These are phyloP conservation scores for Apantesis nais DNA, from an alignment of 2,888 invertebrate genomes.

Conservation along the genomic window DNA sequence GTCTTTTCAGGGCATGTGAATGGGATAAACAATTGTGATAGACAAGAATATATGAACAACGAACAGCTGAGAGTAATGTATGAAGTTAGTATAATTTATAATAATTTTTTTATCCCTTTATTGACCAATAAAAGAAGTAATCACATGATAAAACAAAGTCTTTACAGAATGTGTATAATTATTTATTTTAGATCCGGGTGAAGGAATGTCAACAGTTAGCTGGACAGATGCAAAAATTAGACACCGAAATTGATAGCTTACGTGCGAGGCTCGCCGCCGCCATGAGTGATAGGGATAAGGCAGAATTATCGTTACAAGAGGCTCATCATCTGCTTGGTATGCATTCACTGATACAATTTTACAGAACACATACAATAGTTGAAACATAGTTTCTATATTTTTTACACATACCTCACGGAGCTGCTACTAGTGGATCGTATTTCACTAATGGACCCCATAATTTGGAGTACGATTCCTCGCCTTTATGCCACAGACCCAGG, in stretches of 20 bases:
- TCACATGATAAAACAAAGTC: too few species aligned
- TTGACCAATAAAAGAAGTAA: too few species aligned
- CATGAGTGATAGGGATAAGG: constrained; percentile 87
- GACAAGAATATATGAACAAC: constrained; percentile 74
- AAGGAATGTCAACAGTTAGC: constrained; percentile 77
- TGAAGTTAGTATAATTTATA: constrained; percentile 63
- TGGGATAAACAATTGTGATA: constrained; percentile 73
- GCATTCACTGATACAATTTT: background rate
- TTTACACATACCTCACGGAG: too few species aligned
- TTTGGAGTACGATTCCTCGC: too few species aligned
- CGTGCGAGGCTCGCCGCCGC: constrained; percentile 85
- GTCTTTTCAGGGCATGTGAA: constrained; percentile 67
- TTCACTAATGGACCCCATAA: too few species aligned
- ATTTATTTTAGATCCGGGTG: constrained; percentile 71
- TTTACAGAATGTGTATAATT: background rate
- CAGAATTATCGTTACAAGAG: constrained; percentile 85
- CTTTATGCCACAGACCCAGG: too few species aligned
- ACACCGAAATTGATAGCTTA: constrained; percentile 76
- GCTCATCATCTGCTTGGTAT: constrained; percentile 88
- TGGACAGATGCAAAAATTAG: constrained; percentile 69
- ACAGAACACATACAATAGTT: background rate
- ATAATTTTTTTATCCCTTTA: too few species aligned
- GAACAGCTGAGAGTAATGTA: constrained; percentile 78
- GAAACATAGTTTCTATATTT: too few species aligned
- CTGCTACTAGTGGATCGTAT: too few species aligned